Evolutionary conservation across 1,140 invertebrate species (phyloP).

Genomic region (Hetaerina americana): DNA sequence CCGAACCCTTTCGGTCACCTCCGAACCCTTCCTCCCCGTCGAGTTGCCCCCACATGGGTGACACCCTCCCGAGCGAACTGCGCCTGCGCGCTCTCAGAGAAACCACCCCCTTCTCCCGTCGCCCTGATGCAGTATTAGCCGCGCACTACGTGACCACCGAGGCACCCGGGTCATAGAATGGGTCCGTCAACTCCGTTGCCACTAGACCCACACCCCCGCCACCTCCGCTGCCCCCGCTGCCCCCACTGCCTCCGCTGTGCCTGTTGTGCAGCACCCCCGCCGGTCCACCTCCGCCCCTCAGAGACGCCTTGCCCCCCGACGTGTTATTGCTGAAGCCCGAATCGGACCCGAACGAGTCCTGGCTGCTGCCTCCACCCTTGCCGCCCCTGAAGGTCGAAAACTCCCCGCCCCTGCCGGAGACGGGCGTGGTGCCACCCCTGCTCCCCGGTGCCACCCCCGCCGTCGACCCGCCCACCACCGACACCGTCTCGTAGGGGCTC

Average conservation of each 20-base stretch:
- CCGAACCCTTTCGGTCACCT: neutral
- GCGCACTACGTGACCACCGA: neutral
- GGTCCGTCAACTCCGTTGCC: neutral
- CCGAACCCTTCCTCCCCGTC: neutral
- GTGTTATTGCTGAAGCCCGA: slow-evolving; percentile 57
- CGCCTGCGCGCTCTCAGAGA: neutral
- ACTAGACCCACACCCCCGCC: neutral
- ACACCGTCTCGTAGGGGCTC: neutral
- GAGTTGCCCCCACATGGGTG: neutral
- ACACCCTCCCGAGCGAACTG: neutral
- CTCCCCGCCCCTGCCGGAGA: slow-evolving; percentile 6
- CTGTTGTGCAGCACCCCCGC: too few relatives aligned
- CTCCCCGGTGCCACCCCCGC: neutral
- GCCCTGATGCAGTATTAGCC: neutral
- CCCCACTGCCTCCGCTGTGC: neutral
- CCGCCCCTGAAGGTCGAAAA: slow-evolving; percentile 3
- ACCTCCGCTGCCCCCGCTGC: neutral
- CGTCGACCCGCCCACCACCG: neutral
- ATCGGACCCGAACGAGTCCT: slow-evolving; percentile 47
- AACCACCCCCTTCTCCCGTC: neutral
- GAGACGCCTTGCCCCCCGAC: neutral
- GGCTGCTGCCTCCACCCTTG: slow-evolving; percentile 22
- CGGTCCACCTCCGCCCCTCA: neutral
- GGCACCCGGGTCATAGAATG: neutral
- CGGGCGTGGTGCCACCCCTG: slow-evolving; percentile 14